Base-by-base conservation (phyloP, 2,888 invertebrate species). In the Thalpophila matura region DNA sequence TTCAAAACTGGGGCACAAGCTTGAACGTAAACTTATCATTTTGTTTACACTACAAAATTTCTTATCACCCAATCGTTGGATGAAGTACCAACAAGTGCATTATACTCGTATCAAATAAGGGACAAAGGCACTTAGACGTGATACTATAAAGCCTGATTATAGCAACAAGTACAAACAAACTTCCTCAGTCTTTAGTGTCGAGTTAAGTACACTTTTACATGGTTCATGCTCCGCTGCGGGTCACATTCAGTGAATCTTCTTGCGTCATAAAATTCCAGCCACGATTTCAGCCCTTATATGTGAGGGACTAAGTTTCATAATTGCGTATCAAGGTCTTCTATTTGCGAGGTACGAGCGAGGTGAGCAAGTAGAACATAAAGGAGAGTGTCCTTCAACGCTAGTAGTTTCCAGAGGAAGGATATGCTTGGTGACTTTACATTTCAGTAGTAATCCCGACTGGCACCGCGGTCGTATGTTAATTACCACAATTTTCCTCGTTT, bases 191-290 rank as follows among this genome's bases (percentile, higher is more conserved):
- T 81, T 79, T 73, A 82, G 78, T 81, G 77, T 80, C 76, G 79
- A 67, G 72, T 63, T 76, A 70, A 76, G 76, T 74, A 81, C 83
- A 80, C 80, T 84, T 87, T 87, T 92, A 89, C 89, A 93, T 90
- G 93, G 90, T 94, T 94, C 85, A 94, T 82, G 95, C 93, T 91
- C 89, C 80, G 91, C 82, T 92, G 92, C 86, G 78, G 80, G 80
- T 79, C 73, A 74, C 86, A 87, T 85, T 88, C 89, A 89, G 86
- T 84, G 86, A 86, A 84, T 84, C 82, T 82, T 88, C 87, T 86
- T 89, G 84, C 86, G 84, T 85, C 84, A 82, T 70, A 68, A 49
- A 59, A 14, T 47, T 57, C 2, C 64, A 55, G 45, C 60, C 68
- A 68, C 73, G 68, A 90, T 74, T 84, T 77, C 74, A 57, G 74